phyloP scores from a whole-genome alignment of 1,140 invertebrate genomes.

The Ridgeia piscesae region DNA sequence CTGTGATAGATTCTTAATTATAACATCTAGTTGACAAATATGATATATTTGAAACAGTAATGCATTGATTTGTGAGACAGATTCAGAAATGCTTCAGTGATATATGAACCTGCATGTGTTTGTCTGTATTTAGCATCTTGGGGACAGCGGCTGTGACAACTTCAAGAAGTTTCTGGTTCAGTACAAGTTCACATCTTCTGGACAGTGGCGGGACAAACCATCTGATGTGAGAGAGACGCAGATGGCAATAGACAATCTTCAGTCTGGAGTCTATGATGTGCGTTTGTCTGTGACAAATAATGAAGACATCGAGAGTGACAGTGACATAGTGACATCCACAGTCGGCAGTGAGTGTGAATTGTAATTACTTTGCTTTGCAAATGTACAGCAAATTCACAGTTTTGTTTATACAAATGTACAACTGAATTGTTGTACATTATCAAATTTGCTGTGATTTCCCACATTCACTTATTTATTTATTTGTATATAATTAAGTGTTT shows the following conservation, averaged over 20 bases:
- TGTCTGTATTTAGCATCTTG: background rate
- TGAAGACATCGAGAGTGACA: background rate
- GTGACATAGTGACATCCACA: background rate
- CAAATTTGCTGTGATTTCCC: no score
- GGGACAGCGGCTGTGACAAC: background rate
- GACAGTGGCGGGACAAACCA: background rate
- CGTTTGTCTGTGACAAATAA: background rate
- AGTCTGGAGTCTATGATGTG: background rate
- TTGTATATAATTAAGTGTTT: no score
- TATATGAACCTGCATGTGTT: background rate
- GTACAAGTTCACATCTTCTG: background rate
- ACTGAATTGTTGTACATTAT: no score
- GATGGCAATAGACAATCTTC: background rate
- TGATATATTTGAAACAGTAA: background rate
- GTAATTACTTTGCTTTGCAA: background rate
- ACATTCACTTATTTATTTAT: no score
- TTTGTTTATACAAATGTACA: background rate
- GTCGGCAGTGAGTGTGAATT: background rate
- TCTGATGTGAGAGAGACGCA: background rate
- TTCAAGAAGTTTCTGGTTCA: background rate
- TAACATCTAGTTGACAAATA: background rate
- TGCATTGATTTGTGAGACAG: background rate
- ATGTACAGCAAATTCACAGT: background rate
- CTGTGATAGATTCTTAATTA: background rate
- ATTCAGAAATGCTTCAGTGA: background rate